phyloP scores from a whole-genome alignment of 1,140 invertebrate species.

The Bombus sibiricus region DNA sequence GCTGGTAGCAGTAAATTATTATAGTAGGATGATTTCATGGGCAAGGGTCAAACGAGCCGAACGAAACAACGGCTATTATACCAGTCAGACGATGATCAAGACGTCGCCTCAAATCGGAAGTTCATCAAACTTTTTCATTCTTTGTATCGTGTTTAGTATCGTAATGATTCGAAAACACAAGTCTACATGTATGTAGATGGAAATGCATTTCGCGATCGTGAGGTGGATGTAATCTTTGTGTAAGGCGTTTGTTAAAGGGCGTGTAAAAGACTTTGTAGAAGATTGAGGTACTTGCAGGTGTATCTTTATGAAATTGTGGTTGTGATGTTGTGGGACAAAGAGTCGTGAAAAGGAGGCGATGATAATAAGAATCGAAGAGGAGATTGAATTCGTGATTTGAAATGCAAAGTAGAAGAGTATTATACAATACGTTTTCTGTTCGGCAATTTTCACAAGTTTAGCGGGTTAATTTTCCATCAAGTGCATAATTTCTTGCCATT shows the following conservation, averaged over 20 bases:
- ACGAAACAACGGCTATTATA: slow-evolving; percentile 83
- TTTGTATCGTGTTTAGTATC: not conserved
- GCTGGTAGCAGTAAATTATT: slow-evolving; percentile 78
- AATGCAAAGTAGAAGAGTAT: too few species aligned
- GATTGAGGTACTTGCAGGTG: not conserved
- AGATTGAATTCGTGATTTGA: too few species aligned
- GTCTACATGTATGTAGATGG: not conserved
- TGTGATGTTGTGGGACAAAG: too few species aligned
- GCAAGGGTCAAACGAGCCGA: slow-evolving; percentile 61
- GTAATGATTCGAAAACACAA: not conserved
- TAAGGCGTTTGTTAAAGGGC: not conserved
- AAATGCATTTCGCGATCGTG: slow-evolving; percentile 6
- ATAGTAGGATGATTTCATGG: slow-evolving; percentile 74
- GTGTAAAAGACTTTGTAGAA: not conserved
- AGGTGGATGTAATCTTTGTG: not conserved
- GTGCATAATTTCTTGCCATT: too few species aligned
- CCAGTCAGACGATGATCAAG: slow-evolving; percentile 28
- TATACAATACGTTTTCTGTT: too few species aligned
- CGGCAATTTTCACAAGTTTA: too few species aligned
- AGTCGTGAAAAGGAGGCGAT: too few species aligned
- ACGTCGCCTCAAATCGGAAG: slow-evolving; percentile 48
- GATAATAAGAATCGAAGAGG: too few species aligned
- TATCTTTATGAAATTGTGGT: not conserved
- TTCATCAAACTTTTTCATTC: slow-evolving; percentile 11
- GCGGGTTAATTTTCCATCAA: too few species aligned